Conservation (phyloP, 2,888 invertebrate genomes). For the Ametastegia equiseti region DNA sequence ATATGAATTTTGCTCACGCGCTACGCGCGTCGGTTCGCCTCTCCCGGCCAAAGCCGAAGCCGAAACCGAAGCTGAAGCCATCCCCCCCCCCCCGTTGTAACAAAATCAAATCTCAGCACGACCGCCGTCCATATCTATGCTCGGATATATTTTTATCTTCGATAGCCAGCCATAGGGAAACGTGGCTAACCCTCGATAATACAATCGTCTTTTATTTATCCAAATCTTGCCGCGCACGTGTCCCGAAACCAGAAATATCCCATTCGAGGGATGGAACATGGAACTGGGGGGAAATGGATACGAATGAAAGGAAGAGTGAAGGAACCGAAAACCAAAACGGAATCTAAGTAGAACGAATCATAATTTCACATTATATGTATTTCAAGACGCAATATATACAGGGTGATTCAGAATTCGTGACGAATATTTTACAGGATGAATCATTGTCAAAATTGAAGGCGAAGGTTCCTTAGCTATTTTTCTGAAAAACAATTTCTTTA, state of each 20-base stretch:
- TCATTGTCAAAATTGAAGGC: no score
- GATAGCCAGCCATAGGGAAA: conserved; percentile 33
- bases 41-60: no score
- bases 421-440: no score
- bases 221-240: conserved; percentile 46
- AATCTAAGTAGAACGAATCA: background rate
- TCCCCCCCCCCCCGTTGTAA: conserved; percentile 13
- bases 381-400: no score
- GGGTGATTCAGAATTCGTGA: no score
- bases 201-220: conserved; percentile 50
- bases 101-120: conserved; percentile 46
- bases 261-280: background rate
- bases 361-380: no score
- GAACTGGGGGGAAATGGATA: background rate
- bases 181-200: conserved; percentile 43
- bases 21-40: background rate
- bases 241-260: conserved; percentile 32
- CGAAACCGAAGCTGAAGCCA: background rate
- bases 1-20: conserved; percentile 16
- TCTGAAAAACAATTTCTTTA: no score
- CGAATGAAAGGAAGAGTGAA: background rate
- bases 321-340: background rate
- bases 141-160: background rate
- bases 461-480: no score
- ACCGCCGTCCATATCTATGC: conserved; percentile 26